Evolutionary conservation across 2,888 invertebrate species (phyloP).

Genomic region (Myopa testacea): DNA sequence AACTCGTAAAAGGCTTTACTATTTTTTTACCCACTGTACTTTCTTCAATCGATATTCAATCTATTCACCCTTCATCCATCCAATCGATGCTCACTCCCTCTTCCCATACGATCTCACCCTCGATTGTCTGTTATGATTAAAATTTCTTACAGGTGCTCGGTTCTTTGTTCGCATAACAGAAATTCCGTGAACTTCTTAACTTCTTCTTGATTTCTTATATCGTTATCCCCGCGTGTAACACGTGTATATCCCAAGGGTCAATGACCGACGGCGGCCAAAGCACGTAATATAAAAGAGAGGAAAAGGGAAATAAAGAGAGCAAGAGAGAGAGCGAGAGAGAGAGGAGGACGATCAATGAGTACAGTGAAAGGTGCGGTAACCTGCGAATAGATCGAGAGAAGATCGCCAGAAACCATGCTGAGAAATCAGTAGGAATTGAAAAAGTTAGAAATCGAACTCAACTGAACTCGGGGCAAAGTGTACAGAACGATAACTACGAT

Average conservation of each 20-base stretch:
- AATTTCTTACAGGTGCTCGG: neutral
- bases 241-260: slow-evolving; percentile 2
- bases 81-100: too few relatives aligned
- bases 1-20: too few relatives aligned
- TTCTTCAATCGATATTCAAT: too few relatives aligned
- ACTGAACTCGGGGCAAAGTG: neutral
- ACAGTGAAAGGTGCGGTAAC: neutral
- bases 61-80: too few relatives aligned
- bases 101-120: too few relatives aligned
- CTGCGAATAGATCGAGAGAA: neutral
- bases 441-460: neutral
- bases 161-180: neutral
- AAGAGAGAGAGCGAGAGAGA: neutral
- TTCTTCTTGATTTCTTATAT: neutral
- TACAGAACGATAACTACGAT: neutral
- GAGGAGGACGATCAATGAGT: neutral
- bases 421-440: neutral
- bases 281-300: neutral
- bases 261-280: slow-evolving; percentile 5
- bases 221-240: slow-evolving; percentile 23
- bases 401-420: slow-evolving; percentile 8
- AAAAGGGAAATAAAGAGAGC: neutral
- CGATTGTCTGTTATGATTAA: neutral
- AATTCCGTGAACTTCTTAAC: neutral
- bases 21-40: too few relatives aligned